Base-by-base conservation (phyloP, 2,888 invertebrate genomes). In the Drosophila dives region DNA sequence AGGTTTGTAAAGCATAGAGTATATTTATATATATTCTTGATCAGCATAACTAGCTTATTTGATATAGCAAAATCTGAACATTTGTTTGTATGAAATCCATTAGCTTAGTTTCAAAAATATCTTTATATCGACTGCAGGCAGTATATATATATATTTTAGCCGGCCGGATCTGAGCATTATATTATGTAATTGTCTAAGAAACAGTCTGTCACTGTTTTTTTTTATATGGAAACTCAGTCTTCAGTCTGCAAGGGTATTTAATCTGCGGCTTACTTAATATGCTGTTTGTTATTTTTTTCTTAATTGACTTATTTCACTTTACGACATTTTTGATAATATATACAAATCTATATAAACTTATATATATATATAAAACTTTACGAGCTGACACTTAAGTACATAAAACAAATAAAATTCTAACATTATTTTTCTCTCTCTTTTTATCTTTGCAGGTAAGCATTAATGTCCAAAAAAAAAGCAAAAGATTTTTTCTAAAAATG, bases 381-480 rank as follows among this genome's bases (percentile, higher is more conserved):
- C 49, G 70, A 73, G 53, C 56, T 48, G 45, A 60, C 62, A 64
- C 61, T 49, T 20, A 26, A 49, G 45, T 53, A 68, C 63, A 68
- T 53, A 77, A 60, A 73, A 73, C 69, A 69, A 67, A 84, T 80
- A 63, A 81, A 82, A 82, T 86, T 81, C 72, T 77, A 48, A 51
- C 17, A 50, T 50, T 64, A 17, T 50, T 48, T 29, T 71, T 20
- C 4, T 6, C 10, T 40, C 42, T 83, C 5, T 56, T 71, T 77
- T 56, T 45, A 23, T 82, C 81, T 42, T 87, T 86, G 61, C 86
- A 86, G 86, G 86, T 86, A 86, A 86, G 86, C 80, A 65, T 67
- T 70, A 73, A 55, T 54, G 72, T 10, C 32, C 15, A 73, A 59
- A 69, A 56, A 45, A 32, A 63, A 29, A 4, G 54, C 54, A 53